These are phyloP conservation scores for Epizoanthus illoricatus DNA, from an alignment of 92 coral and sea anemone genomes.

Conservation along the genomic window DNA sequence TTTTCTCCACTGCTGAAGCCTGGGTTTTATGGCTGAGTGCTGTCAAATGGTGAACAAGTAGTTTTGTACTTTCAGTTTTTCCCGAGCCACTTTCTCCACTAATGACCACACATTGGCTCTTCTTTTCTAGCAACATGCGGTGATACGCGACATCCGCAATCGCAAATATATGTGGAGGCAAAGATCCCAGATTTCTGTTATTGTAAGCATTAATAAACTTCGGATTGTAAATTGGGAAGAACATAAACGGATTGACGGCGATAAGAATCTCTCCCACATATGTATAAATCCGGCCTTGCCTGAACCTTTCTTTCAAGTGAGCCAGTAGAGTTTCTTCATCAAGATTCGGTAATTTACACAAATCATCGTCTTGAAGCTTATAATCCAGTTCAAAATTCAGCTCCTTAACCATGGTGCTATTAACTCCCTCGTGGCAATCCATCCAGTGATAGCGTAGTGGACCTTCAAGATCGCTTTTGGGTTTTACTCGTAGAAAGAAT, in stretches of 20 bases:
- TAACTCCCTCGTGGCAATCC: constrained; percentile 97
- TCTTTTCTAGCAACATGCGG: constrained; percentile 90
- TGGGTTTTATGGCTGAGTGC: constrained; percentile 89
- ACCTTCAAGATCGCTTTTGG: constrained; percentile 53
- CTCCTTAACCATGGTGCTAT: constrained; percentile 48
- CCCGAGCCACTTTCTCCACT: constrained; percentile 99
- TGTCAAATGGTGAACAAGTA: constrained; percentile 94
- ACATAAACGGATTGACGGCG: constrained; percentile 94
- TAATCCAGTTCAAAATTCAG: constrained; percentile 76
- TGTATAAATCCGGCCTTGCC: constrained; percentile 89
- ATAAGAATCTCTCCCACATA: constrained; percentile 97
- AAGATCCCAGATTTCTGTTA: constrained; percentile 85
- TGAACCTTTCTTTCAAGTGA: constrained; percentile 81
- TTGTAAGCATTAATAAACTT: constrained; percentile 89
- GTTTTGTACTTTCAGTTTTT: constrained; percentile 96
- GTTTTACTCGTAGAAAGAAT: constrained; percentile 80
- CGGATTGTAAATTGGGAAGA: constrained; percentile 99
- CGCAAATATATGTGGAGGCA: constrained; percentile 98
- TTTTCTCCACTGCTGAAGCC: constrained; percentile 92
- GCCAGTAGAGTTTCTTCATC: constrained; percentile 86
- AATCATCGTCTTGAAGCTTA: constrained; percentile 83
- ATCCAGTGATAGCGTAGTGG: constrained; percentile 84
- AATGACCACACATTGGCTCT: constrained; percentile 93
- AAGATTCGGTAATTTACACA: constrained; percentile 83
- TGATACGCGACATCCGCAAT: constrained; percentile 97